A percentile compares a stretch with the other conserved stretches of the same genome.
phyloP scores from a whole-genome alignment of 2,888 invertebrate species.

The Orgyia antiqua region DNA sequence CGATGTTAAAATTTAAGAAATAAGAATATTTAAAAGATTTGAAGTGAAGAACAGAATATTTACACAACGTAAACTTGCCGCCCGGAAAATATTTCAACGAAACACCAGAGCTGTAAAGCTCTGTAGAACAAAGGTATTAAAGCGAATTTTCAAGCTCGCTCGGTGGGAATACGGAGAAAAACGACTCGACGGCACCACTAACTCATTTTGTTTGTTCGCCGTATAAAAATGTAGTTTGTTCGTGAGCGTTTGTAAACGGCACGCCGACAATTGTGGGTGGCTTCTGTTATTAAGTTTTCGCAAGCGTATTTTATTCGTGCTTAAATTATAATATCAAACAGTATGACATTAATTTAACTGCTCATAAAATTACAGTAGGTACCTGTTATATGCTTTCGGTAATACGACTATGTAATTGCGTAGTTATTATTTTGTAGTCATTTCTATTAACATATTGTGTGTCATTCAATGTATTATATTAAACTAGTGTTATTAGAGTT shows the following conservation, averaged over 20 bases:
- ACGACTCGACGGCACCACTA: conserved; percentile 62
- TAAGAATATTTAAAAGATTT: conserved; percentile 29
- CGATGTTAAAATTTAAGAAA: no score
- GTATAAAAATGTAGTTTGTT: conserved; percentile 72
- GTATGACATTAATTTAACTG: neutral
- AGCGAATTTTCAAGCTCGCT: conserved; percentile 69
- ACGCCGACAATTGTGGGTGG: conserved; percentile 37
- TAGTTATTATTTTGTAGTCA: no score
- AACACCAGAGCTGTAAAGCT: conserved; percentile 64
- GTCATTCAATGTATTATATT: no score
- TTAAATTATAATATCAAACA: conserved; percentile 19
- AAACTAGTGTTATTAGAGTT: no score
- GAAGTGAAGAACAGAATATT: conserved; percentile 42
- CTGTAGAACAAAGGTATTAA: conserved; percentile 74
- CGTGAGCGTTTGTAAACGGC: conserved; percentile 51
- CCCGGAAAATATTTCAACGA: conserved; percentile 51
- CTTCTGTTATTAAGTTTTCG: conserved; percentile 44
- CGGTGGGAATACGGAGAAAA: conserved; percentile 54
- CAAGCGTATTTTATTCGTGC: conserved; percentile 35
- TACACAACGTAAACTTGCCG: conserved; percentile 50
- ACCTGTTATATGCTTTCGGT: no score
- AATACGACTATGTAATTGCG: no score
- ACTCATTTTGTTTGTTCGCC: conserved; percentile 68
- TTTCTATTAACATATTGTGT: no score
- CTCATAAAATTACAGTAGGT: conserved; percentile 1